Evolutionary conservation across 2,888 invertebrate genomes (phyloP), one percentile per base, ranked within the genome.

Genomic region (Homarus gammarus): DNA sequence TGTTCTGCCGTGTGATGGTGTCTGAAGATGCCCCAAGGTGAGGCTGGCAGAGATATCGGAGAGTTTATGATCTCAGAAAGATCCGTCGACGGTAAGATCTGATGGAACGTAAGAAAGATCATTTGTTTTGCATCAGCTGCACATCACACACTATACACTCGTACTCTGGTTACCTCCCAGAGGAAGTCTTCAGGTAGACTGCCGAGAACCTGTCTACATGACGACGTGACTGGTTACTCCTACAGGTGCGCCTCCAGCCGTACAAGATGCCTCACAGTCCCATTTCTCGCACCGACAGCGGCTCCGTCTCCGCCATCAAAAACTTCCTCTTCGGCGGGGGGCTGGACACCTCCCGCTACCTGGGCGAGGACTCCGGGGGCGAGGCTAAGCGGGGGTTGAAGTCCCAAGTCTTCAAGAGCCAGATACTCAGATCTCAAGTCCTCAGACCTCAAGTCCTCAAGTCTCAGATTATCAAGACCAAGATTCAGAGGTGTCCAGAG

Each of bases 251-350:
- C 64, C 27, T 10, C n/a, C 27, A 27, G 2, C 0, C 6, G n/a
- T 3, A 6, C 77, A 89, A 8, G 31, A 89, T 89, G 89, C 89
- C 89, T 51, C 89, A 89, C 15, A 89, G 84, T 31, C 84, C 89
- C 70, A 89, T 89, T 56, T 84, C 84, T 10, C 75, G 89, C 18
- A 84, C 89, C 15, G 89, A 89, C 18, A 36, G 78, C 31, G 88
- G 88, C 36, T 88, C 88, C 51, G 88, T 88, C 36, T 88, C 88
- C 64, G 84, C 89, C 84, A 89, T 89, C 77, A 89, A 84, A 56
- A 36, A 89, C 40, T 89, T 89, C 89, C 77, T 89, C 18, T 89
- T 89, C 49, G 89, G 89, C n/a, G 89, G 89, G 27, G 83, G 38
- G 33, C 64, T 87, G 82, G 87, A 87, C 38, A 10, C 87, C 27